Evolutionary conservation across 2,797 vertebrate species (phyloP).

Genomic region (Typhlichthys subterraneus): DNA sequence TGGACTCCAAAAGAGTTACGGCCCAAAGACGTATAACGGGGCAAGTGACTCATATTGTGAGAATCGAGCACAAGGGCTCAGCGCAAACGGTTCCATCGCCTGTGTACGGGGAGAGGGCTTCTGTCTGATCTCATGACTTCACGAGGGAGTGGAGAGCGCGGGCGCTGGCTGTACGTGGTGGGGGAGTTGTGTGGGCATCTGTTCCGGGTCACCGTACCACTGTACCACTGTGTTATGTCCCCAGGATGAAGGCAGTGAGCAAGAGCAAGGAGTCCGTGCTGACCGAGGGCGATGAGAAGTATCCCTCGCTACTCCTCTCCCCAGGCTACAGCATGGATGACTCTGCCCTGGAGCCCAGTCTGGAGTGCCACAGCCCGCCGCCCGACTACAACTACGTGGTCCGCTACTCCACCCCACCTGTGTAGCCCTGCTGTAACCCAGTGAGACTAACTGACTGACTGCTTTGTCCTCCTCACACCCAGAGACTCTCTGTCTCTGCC

Average conservation of each 20-base stretch:
- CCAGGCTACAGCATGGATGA: constrained; percentile 87
- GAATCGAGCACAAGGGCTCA: constrained; percentile 52
- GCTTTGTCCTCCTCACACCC: constrained; percentile 35
- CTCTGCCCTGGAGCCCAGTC: constrained; percentile 81
- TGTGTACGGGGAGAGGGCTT: constrained; percentile 34
- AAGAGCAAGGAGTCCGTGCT: constrained; percentile 90
- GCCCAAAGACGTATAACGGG: constrained; percentile 58
- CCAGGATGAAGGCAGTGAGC: constrained; percentile 84
- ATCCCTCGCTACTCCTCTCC: constrained; percentile 65
- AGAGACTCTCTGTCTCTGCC: constrained; percentile 24
- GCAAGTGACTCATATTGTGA: constrained; percentile 69
- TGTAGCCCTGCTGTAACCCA: constrained; percentile 64
- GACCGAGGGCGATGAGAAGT: constrained; percentile 81
- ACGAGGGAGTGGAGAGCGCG: not conserved
- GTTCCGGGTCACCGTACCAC: not conserved
- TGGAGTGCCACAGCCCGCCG: constrained; percentile 93
- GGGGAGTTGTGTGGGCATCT: not conserved
- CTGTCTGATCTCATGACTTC: constrained; percentile 29
- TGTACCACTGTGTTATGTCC: constrained; percentile 21
- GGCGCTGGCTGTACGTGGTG: not conserved
- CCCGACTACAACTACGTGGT: constrained; percentile 92
- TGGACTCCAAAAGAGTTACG: constrained; percentile 53
- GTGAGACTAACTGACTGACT: constrained; percentile 34
- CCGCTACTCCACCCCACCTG: constrained; percentile 88
- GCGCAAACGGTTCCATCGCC: constrained; percentile 61